A percentile compares a stretch with the other conserved stretches of the same genome.
Conservation (phyloP, 2,797 vertebrate genomes). For the Denticeps clupeoides region DNA sequence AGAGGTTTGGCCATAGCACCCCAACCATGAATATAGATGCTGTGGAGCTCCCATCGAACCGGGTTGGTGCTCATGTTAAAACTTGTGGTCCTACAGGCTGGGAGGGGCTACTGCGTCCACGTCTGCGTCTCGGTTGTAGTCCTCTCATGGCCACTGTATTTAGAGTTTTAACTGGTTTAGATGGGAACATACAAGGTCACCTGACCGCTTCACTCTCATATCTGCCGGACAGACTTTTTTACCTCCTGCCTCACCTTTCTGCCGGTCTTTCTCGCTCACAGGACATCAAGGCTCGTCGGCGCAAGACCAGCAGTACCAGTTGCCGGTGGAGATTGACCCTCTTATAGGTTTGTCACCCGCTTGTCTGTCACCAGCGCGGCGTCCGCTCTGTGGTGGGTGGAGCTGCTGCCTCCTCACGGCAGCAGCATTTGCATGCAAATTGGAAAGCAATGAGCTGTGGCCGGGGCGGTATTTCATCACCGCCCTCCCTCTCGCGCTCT, state of each 20-base stretch:
- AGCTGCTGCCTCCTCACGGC: conserved; percentile 71
- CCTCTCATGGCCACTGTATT: too few relatives aligned
- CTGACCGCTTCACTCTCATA: not conserved
- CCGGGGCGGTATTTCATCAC: conserved; percentile 94
- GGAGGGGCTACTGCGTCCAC: too few relatives aligned
- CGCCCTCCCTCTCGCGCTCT: conserved; percentile 33
- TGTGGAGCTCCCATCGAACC: too few relatives aligned
- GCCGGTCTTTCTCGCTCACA: conserved; percentile 65
- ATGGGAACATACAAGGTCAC: too few relatives aligned
- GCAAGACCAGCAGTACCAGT: conserved; percentile 96
- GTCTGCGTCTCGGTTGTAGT: too few relatives aligned
- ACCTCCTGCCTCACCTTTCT: conserved; percentile 3
- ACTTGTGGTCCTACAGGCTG: too few relatives aligned
- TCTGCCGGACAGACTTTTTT: conserved; percentile 7
- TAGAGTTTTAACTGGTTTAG: too few relatives aligned
- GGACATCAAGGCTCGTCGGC: conserved; percentile 86
- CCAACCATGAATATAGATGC: too few relatives aligned
- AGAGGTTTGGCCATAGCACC: too few relatives aligned
- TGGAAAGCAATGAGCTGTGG: conserved; percentile 99
- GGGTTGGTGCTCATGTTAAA: too few relatives aligned
- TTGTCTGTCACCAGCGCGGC: conserved; percentile 16
- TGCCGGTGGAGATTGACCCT: conserved; percentile 99
- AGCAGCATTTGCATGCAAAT: conserved; percentile 98
- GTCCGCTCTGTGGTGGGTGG: conserved; percentile 82
- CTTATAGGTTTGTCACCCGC: conserved; percentile 87